phyloP scores from a whole-genome alignment of 2,888 invertebrate genomes.

The Cerceris rybyensis region DNA sequence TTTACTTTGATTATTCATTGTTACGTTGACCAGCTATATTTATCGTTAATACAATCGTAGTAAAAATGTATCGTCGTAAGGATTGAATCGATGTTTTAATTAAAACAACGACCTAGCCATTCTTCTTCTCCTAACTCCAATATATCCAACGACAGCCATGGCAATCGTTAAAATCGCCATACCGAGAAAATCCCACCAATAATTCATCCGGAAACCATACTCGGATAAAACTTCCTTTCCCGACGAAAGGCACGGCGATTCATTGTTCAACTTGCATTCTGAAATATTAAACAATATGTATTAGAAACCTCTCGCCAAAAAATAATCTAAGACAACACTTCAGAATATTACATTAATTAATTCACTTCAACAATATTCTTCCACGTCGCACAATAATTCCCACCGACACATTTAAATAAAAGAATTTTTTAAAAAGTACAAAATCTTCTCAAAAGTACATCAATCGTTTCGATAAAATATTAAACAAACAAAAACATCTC shows the following conservation, averaged over 20 bases:
- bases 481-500: not conserved
- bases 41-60: too few species aligned
- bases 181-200: constrained; percentile 58
- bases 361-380: too few species aligned
- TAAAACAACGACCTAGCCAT: constrained; percentile 37
- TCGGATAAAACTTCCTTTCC: constrained; percentile 66
- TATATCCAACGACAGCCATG: constrained; percentile 63
- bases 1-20: too few species aligned
- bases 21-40: too few species aligned
- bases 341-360: too few species aligned
- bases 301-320: not conserved
- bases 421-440: too few species aligned
- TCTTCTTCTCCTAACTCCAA: constrained; percentile 63
- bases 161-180: constrained; percentile 56
- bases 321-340: not conserved
- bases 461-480: too few species aligned
- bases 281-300: too few species aligned
- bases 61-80: too few species aligned
- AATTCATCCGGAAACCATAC: constrained; percentile 64
- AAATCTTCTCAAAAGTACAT: too few species aligned
- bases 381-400: too few species aligned
- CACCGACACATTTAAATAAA: too few species aligned
- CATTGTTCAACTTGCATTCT: constrained; percentile 58
- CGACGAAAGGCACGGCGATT: constrained; percentile 60
- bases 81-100: not conserved